These are phyloP conservation scores for Drosophila prosaltans DNA, from an alignment of 1,140 invertebrate genomes.

Conservation along the genomic window DNA sequence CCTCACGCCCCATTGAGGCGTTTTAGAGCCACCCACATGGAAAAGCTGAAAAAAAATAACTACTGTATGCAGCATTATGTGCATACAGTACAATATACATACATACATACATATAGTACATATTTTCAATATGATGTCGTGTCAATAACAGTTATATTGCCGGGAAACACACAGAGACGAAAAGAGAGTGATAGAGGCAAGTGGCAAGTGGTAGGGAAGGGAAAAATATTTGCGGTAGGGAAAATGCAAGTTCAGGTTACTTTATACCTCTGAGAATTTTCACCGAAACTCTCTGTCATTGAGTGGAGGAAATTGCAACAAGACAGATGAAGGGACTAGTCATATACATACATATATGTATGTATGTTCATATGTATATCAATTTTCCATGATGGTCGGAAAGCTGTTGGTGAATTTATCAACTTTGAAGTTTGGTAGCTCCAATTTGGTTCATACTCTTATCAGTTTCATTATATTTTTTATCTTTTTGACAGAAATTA, in stretches of 20 bases:
- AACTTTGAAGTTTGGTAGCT: not conserved
- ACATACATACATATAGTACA: constrained; percentile 17
- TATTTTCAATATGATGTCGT: constrained; percentile 78
- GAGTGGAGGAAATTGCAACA: constrained; percentile 2
- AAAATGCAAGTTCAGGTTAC: constrained; percentile 1
- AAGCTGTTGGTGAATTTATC: not conserved
- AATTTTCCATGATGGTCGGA: not conserved
- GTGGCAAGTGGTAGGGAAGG: not conserved
- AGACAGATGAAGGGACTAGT: constrained; percentile 1
- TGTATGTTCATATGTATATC: not conserved
- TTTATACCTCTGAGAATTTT: not conserved
- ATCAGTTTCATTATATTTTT: not conserved
- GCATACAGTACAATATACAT: not conserved
- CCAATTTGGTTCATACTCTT: not conserved
- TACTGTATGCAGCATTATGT: not conserved
- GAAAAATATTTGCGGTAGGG: not conserved
- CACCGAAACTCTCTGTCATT: not conserved
- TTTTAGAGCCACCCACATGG: constrained; percentile 23
- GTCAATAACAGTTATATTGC: constrained; percentile 79
- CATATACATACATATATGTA: not conserved
- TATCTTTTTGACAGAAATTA: not conserved
- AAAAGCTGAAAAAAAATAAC: constrained; percentile 37
- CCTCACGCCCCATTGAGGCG: constrained; percentile 26
- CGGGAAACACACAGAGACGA: not conserved
- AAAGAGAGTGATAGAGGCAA: not conserved